Conservation (phyloP, 2,888 invertebrate genomes). For the Drosophila mimetica region DNA sequence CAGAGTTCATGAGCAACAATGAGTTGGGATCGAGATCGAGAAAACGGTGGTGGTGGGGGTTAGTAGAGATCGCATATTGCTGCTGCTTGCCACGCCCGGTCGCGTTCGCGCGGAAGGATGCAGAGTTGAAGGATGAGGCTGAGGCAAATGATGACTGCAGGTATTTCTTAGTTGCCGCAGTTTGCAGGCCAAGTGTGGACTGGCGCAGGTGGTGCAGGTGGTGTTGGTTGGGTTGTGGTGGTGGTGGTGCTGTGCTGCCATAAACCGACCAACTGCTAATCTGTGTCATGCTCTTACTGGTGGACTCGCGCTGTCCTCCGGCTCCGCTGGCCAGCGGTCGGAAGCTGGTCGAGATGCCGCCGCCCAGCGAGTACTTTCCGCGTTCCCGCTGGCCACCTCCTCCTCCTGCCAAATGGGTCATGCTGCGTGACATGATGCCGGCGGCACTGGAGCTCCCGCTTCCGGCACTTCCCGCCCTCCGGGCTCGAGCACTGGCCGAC, state of each 20-base stretch:
- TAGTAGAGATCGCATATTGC: constrained; percentile 82
- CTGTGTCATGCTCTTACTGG: constrained; percentile 86
- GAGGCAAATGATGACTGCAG: constrained; percentile 84
- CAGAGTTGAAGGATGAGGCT: constrained; percentile 53
- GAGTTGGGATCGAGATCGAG: constrained; percentile 83
- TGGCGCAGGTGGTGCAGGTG: constrained; percentile 80
- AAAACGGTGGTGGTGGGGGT: constrained; percentile 79
- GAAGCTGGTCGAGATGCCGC: constrained; percentile 80
- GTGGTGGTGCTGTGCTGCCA: constrained; percentile 67
- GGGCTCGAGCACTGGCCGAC: constrained; percentile 29
- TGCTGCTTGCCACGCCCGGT: constrained; percentile 82
- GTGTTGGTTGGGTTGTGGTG: constrained; percentile 63
- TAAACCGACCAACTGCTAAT: constrained; percentile 81
- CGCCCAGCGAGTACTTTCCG: constrained; percentile 78
- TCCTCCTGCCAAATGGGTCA: constrained; percentile 87
- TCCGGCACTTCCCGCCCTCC: constrained; percentile 44
- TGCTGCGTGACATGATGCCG: constrained; percentile 87
- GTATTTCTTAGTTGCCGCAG: constrained; percentile 84
- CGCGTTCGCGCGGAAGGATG: constrained; percentile 58
- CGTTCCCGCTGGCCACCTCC: constrained; percentile 51
- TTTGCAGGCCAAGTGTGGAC: constrained; percentile 82
- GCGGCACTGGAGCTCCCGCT: constrained; percentile 52
- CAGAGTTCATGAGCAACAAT: constrained; percentile 83
- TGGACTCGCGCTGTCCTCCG: constrained; percentile 82
- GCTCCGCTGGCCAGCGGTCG: constrained; percentile 79